Base-by-base conservation (phyloP, 2,113 vertebrate species). In the Cololabis saira region DNA sequence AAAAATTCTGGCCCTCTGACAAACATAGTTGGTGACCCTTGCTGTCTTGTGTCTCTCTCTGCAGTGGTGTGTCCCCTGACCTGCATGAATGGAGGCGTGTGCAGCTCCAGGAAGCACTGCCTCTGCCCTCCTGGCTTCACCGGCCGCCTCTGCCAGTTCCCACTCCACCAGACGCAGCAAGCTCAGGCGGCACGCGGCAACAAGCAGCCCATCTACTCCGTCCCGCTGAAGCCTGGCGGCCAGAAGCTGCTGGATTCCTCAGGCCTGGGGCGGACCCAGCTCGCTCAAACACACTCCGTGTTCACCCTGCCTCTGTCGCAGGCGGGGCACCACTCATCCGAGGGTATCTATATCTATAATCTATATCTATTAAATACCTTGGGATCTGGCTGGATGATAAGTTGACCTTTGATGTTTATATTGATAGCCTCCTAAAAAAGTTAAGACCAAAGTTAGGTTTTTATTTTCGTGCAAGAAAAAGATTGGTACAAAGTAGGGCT, bases 81-180 rank as follows among this genome's bases (percentile, higher is more conserved):
- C 13, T 97, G 96, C 79, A 91, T 96, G 93, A 97, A 97, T 21
- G 96, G 96, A 44, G 96, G 96, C n/a, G 93, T 96, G 67, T 97
- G 96, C 83, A 94, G 92, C 64, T 94, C 95, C 4, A 91, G 95
- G 68, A 96, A 94, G 71, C 94, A 96, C 83, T 97, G 96, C 70
- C 90, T 94, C 57, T 97, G 96, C 70, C 95, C 94, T 11, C 92
- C 94, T 0, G 94, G 95, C 70, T 97, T 95, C 89, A 95, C 95
- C 0, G 96, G 96, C 0, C 93, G 95, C 6, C 93, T 96, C 81
- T 97, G 96, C 85, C 95, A 97, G 88, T 93, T 94, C 77, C 92
- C 95, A 0, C 89, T 94, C 0, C 91, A 87, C 16, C 93, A 91
- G 48, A 83, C 72, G 22, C 85, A 87, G 19, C 83, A 81, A 50